Conservation (phyloP, 1,140 invertebrate species). For the Drosophila oshimai region DNA sequence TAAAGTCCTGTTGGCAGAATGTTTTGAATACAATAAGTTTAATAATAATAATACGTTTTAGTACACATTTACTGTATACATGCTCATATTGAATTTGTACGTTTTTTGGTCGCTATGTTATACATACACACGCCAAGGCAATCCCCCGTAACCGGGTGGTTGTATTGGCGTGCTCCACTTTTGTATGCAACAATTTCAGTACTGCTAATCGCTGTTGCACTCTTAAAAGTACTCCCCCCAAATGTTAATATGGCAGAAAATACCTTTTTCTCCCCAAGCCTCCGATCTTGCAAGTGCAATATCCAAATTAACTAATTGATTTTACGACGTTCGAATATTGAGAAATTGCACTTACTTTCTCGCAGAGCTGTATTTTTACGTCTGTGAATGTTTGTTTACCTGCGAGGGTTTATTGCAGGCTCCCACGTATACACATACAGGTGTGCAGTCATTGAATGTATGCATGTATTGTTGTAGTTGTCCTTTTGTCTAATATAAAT, state of each 20-base stretch:
- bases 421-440: constrained; percentile 1
- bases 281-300: constrained; percentile 5
- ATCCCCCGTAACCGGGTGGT: not conserved
- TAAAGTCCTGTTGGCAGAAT: not conserved
- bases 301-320: not conserved
- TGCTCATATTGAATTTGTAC: constrained; percentile 40
- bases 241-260: not conserved
- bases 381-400: constrained; percentile 41
- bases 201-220: constrained; percentile 17
- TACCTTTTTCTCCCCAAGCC: not conserved
- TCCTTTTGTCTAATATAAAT: not conserved
- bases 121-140: constrained; percentile 54
- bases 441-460: constrained; percentile 12
- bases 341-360: not conserved
- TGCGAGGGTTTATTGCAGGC: constrained; percentile 28
- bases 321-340: not conserved
- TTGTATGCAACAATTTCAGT: constrained; percentile 69
- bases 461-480: not conserved
- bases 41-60: too few relatives aligned
- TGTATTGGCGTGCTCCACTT: constrained; percentile 53
- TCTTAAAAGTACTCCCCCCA: not conserved
- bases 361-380: not conserved
- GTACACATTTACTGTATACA: not conserved
- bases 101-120: constrained; percentile 65
- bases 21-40: constrained; percentile 6